These are phyloP conservation scores for Dendrophyllia cribrosa DNA, from an alignment of 64 coral and sea anemone species.

Conservation along the genomic window DNA sequence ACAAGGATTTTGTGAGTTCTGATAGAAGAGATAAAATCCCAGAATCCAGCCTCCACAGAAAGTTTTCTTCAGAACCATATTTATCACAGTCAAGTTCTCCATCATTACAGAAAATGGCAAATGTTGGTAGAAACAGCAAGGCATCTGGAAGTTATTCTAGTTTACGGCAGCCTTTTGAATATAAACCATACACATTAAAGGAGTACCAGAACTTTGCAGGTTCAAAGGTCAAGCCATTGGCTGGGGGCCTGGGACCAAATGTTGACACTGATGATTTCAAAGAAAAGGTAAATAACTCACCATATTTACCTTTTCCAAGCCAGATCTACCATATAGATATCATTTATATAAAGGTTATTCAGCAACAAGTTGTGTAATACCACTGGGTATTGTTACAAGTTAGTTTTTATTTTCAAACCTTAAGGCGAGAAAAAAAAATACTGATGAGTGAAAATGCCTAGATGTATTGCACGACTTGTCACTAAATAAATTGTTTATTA, in stretches of 20 bases:
- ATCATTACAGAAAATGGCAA: background rate
- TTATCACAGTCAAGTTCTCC: slow-evolving; percentile 34
- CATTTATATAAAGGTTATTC: too few relatives aligned
- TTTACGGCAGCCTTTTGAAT: slow-evolving; percentile 50
- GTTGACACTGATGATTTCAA: slow-evolving; percentile 72
- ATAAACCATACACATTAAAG: slow-evolving; percentile 83
- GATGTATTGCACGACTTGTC: too few relatives aligned
- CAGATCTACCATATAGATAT: too few relatives aligned
- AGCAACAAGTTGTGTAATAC: too few relatives aligned
- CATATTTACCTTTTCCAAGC: background rate
- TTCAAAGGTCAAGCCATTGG: slow-evolving; percentile 47
- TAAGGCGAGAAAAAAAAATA: too few relatives aligned
- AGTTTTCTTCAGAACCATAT: slow-evolving; percentile 85
- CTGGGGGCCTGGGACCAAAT: slow-evolving; percentile 83
- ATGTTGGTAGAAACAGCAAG: slow-evolving; percentile 34
- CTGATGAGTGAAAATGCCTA: too few relatives aligned
- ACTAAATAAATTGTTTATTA: too few relatives aligned
- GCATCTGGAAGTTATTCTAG: slow-evolving; percentile 9
- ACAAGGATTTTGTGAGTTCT: slow-evolving; percentile 54
- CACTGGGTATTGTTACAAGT: too few relatives aligned
- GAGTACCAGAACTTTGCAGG: slow-evolving; percentile 76
- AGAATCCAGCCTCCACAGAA: slow-evolving; percentile 47
- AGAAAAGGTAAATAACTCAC: slow-evolving; percentile 62
- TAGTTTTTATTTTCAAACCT: too few relatives aligned
- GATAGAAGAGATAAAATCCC: background rate